Evolutionary conservation across 1,140 invertebrate species (phyloP), one percentile per base, ranked within the genome.

Genomic region (Drosophila parabipectinata): DNA sequence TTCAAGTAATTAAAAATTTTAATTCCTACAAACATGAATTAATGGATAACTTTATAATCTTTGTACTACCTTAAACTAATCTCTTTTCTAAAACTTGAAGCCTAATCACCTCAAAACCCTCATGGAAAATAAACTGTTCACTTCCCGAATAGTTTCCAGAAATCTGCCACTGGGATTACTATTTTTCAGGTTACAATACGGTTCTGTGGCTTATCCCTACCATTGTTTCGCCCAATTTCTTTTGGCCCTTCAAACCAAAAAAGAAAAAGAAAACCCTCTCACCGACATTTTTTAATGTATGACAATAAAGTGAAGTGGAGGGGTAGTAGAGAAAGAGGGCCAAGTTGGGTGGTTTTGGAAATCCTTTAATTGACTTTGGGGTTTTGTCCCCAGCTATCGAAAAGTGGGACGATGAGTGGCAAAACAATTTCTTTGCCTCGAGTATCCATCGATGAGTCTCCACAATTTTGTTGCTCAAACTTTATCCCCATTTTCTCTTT

Each of bases 301-400:
- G 81, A 80, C 81, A 77, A 80, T 77, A 69, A 85, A 84, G 61
- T 82, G 81, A 47, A 26, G 39, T 39, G 18, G 37, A 4, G 34
- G 34, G 34, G 12, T n/a, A 37, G 12, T 14, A 26, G 30, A 7
- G 30, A 4, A 4, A 15, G 24, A 39, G 55, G 15, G 26, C 14
- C 14, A 14, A 4, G 10, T 4, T 12, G 21, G 45, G 4, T 10
- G 21, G 21, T 10, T 72, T 58, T 58, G 64, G 51, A 85, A 87
- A 85, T 85, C 82, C 82, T 87, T 81, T 85, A 85, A 85, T 85
- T 85, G 82, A 77, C 82, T 85, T 85, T 87, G 64, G 69, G 62
- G 73, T 74, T 78, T 77, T 51, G 15, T 50, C 37, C 57, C 21
- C 21, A 57, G 34, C 28, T 3, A 48, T 21, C 15, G 10, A 14